phyloP scores from a whole-genome alignment of 1,140 invertebrate species.

The Anadara kagoshimensis region DNA sequence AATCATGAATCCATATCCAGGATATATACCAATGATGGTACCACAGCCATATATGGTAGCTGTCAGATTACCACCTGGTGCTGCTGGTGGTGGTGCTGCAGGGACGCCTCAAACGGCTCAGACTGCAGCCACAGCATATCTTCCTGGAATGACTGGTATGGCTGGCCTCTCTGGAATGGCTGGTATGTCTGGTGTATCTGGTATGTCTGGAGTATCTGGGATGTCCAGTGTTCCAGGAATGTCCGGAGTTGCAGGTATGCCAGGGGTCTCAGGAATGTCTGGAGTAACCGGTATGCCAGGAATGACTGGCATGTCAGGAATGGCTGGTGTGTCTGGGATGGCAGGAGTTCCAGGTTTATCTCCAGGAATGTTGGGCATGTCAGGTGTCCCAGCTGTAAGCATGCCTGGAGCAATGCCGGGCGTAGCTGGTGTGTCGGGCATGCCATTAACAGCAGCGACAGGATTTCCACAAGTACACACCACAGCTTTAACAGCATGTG shows the following conservation, averaged over 20 bases:
- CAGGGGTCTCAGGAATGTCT: constrained; percentile 6
- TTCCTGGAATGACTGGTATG: constrained; percentile 12
- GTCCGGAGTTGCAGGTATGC: not conserved
- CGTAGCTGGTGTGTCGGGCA: constrained; percentile 1
- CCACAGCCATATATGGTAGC: constrained; percentile 66
- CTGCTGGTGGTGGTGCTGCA: not conserved
- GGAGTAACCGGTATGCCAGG: not conserved
- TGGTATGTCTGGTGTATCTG: not conserved
- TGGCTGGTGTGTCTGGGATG: constrained; percentile 14
- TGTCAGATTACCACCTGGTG: constrained; percentile 47
- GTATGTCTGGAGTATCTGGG: not conserved
- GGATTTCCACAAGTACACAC: too few species aligned
- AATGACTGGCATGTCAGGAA: constrained; percentile 1
- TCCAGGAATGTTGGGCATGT: constrained; percentile 25
- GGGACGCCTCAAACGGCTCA: constrained; percentile 29
- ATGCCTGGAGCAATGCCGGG: not conserved
- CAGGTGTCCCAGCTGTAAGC: constrained; percentile 22
- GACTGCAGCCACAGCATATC: constrained; percentile 1
- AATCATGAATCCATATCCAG: constrained; percentile 42
- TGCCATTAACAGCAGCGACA: not conserved
- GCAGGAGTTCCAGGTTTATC: constrained; percentile 16
- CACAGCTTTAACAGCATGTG: too few species aligned
- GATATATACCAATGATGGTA: constrained; percentile 67
- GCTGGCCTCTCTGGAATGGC: not conserved
- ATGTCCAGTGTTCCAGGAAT: constrained; percentile 12